These are phyloP conservation scores for Phyllopteryx taeniolatus DNA, from an alignment of 2,113 vertebrate species.

Conservation along the genomic window DNA sequence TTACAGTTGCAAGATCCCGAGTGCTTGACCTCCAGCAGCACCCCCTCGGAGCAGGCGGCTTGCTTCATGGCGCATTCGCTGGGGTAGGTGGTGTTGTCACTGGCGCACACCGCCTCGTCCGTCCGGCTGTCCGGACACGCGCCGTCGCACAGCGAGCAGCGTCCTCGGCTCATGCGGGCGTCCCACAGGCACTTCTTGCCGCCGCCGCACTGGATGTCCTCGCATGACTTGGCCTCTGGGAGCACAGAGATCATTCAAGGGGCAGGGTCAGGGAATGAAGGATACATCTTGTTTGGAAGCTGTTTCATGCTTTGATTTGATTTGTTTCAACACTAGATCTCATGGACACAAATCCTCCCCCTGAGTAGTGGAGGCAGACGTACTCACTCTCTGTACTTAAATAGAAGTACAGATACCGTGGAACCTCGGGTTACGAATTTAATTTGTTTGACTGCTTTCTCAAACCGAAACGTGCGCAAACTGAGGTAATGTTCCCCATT, in stretches of 20 bases:
- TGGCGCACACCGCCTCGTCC: slow-evolving; percentile 94
- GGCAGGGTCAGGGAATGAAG: slow-evolving; percentile 22
- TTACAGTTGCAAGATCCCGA: slow-evolving; percentile 99
- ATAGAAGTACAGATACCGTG: background rate
- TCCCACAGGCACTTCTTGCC: slow-evolving; percentile 98
- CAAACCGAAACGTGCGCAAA: too few relatives aligned
- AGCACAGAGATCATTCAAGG: slow-evolving; percentile 6
- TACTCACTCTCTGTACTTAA: background rate
- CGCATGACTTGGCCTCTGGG: slow-evolving; percentile 96
- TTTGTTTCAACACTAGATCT: slow-evolving; percentile 30
- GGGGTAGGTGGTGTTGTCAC: slow-evolving; percentile 95
- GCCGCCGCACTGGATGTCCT: slow-evolving; percentile 90
- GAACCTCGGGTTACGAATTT: too few relatives aligned
- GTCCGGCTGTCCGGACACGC: slow-evolving; percentile 87
- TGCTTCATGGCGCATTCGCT: slow-evolving; percentile 97
- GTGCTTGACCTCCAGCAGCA: slow-evolving; percentile 96
- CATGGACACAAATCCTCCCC: slow-evolving; percentile 23
- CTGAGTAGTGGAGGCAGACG: background rate
- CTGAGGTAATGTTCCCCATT: too few relatives aligned
- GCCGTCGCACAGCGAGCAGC: slow-evolving; percentile 88
- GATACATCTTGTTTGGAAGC: slow-evolving; percentile 24
- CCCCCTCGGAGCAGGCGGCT: slow-evolving; percentile 89
- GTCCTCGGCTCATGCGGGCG: slow-evolving; percentile 87
- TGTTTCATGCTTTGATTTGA: slow-evolving; percentile 22
- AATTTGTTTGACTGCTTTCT: too few relatives aligned